Base-by-base conservation (phyloP, 2,797 vertebrate species). In the Psittacula derbiana region DNA sequence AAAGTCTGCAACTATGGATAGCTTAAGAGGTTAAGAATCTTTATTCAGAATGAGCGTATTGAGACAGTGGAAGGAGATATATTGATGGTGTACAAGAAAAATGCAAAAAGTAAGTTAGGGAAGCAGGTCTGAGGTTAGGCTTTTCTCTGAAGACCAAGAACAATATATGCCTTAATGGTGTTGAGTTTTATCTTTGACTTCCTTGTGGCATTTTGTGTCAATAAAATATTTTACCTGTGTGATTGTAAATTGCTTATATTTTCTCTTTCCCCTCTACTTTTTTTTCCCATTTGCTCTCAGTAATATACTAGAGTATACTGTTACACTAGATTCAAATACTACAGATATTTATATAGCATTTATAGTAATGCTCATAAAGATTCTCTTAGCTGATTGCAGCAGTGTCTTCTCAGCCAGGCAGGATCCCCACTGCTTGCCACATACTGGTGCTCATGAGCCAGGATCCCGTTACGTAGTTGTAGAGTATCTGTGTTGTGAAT, bases 381-480 rank as follows among this genome's bases (percentile, higher is more conserved):
- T 31, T 61, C 38, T 23, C n/a, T 27, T 46, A 16, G 28, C 0
- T 21, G 61, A 8, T 16, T n/a, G 38, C 24, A 50, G 46, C 61
- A 10, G 19, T 46, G 4, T 38, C 15, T 53, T 43, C 17, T 53
- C 13, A 38, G 55, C 55, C 86, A 79, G 19, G 6, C 8, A 3
- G 28, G 28, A n/a, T 36, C 60, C 30, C 8, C 47, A 10, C 13
- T 28, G 5, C 10, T 88, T 65, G 18, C 30, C 30, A 10, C 4
- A 0, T 7, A 0, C 7, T 10, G 41, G 49, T 47, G 38, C 36
- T 20, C 24, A 19, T n/a, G n/a, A 33, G 28, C 8, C 43, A 47
- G 49, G 31, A 41, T 43, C 33, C 18, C 0, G 2, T 49, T 13
- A 1, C 5, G 25, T 8, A 28, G n/a, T 3, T 73, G 16, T 24